A percentile compares a stretch with the other conserved stretches of the same genome.
These are phyloP conservation scores for Scortum barcoo DNA, from an alignment of 2,113 vertebrate species.

Conservation along the genomic window DNA sequence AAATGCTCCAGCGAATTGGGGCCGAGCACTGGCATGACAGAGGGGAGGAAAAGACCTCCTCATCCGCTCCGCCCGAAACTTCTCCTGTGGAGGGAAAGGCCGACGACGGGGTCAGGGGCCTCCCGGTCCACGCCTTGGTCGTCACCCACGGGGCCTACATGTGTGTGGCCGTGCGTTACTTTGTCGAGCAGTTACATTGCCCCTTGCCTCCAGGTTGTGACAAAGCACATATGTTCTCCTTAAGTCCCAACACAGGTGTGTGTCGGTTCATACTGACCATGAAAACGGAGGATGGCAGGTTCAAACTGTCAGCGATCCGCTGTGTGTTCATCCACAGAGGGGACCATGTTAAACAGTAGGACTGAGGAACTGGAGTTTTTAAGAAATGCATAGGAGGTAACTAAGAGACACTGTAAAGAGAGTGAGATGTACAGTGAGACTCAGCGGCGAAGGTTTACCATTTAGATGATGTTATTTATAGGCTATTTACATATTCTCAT, in stretches of 20 bases:
- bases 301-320: constrained; percentile 64
- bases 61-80: neutral
- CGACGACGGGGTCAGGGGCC: constrained; percentile 43
- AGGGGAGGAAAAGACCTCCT: neutral
- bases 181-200: constrained; percentile 90
- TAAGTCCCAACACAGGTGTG: constrained; percentile 93
- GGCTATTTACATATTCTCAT: constrained; percentile 12
- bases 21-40: constrained; percentile 67
- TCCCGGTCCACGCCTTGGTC: constrained; percentile 87
- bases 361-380: neutral
- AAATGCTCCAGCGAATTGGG: constrained; percentile 84
- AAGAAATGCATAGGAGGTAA: neutral
- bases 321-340: constrained; percentile 91
- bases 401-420: neutral
- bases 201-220: constrained; percentile 80
- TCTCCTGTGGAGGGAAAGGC: constrained; percentile 62
- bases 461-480: neutral
- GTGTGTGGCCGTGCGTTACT: constrained; percentile 87
- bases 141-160: constrained; percentile 94
- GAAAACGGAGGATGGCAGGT: constrained; percentile 59
- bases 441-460: neutral
- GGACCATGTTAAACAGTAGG: constrained; percentile 83
- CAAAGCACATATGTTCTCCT: constrained; percentile 82
- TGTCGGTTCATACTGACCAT: constrained; percentile 89
- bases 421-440: neutral